phyloP scores from a whole-genome alignment of 2,797 vertebrate genomes.

The Anas bahamensis region DNA sequence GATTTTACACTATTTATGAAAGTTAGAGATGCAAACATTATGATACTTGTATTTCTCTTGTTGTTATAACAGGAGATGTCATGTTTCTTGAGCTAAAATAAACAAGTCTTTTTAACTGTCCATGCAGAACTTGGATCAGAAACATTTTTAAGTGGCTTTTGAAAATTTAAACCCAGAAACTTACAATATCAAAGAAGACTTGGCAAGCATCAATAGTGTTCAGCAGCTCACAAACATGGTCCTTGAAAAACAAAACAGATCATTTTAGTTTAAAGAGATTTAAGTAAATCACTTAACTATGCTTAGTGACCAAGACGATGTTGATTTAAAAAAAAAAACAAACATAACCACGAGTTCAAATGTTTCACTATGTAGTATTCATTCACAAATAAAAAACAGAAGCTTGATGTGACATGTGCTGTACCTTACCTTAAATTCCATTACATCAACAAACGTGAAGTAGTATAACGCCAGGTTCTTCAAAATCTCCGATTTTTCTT shows the following conservation, averaged over 20 bases:
- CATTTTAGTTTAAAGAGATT: not conserved
- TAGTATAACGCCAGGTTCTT: constrained; percentile 99
- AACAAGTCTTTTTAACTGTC: not conserved
- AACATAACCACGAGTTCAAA: not conserved
- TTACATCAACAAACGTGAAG: constrained; percentile 98
- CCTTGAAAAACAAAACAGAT: constrained; percentile 80
- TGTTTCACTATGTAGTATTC: not conserved
- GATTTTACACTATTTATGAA: not conserved
- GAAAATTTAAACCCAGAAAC: constrained; percentile 63
- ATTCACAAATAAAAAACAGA: not conserved
- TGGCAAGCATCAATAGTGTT: constrained; percentile 98
- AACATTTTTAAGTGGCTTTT: not conserved
- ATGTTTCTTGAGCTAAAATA: not conserved
- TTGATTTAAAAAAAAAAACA: not conserved
- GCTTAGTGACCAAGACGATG: not conserved
- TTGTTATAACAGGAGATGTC: not conserved
- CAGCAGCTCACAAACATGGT: constrained; percentile 97
- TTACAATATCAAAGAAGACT: constrained; percentile 99
- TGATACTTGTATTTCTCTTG: not conserved
- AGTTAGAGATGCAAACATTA: not conserved
- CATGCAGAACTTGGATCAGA: not conserved
- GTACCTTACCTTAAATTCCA: constrained; percentile 96
- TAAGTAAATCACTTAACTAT: not conserved
- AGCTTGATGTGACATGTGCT: not conserved
- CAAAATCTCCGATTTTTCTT: constrained; percentile 98